phyloP scores from a whole-genome alignment of 92 coral and sea anemone genomes.

The Montipora capitata region DNA sequence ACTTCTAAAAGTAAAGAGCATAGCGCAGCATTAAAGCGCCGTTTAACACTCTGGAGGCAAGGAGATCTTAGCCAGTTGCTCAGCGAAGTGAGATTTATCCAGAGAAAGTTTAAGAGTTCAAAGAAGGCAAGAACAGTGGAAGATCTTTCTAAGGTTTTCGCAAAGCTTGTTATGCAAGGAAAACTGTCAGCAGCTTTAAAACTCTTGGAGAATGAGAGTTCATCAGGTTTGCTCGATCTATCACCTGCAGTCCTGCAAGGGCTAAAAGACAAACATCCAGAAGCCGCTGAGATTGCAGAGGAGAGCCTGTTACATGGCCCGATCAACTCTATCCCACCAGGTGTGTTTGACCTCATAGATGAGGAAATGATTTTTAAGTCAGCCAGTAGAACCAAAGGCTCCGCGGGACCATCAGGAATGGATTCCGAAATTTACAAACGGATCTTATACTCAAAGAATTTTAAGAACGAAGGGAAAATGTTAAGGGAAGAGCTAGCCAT shows the following conservation, averaged over 20 bases:
- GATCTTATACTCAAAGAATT: constrained; percentile 65
- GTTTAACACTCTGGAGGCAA: no score
- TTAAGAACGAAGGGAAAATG: constrained; percentile 22
- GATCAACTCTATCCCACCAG: not conserved
- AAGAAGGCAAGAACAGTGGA: no score
- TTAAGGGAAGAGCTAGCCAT: constrained; percentile 52
- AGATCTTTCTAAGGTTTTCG: no score
- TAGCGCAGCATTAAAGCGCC: no score
- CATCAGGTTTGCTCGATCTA: constrained; percentile 8
- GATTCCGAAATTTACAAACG: constrained; percentile 56
- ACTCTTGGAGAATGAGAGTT: constrained; percentile 27
- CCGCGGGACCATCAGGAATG: constrained; percentile 67
- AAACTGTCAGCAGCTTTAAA: no score
- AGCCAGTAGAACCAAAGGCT: constrained; percentile 52
- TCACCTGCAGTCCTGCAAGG: not conserved
- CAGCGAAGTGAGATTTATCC: no score
- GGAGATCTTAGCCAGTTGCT: no score
- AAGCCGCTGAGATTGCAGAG: constrained; percentile 2
- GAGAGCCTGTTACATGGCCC: constrained; percentile 29
- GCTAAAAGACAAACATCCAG: constrained; percentile 58
- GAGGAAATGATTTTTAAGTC: constrained; percentile 17
- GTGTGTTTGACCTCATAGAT: constrained; percentile 1
- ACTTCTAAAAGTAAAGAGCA: no score
- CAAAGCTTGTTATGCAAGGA: no score
- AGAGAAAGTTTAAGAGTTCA: no score